Evolutionary conservation across 2,113 vertebrate species (phyloP), one percentile per base, ranked within the genome.

Genomic region (Gobio gobio): DNA sequence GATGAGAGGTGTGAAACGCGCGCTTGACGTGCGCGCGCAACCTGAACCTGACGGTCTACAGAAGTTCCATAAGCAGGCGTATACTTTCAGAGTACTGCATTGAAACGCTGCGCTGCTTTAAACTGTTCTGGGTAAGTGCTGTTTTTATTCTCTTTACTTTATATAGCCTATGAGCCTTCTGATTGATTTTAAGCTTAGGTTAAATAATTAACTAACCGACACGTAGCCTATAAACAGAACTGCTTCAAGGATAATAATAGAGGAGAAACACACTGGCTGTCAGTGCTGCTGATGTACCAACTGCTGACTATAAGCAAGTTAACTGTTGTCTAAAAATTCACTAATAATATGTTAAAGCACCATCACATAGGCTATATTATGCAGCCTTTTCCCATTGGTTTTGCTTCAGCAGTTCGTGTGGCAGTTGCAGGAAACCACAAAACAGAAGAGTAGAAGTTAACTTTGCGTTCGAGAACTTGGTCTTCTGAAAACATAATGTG

Each of bases 341-440:
- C 5, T 20, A 40, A 59, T 56, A 58, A 33, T n/a, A 26, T 76
- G 73, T 51, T 56, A 56, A 56, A 54, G 3, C 26, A 43, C 6
- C 10, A 22, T 43, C 10, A 13, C 70, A 45, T 40, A 29, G 29
- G 29, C 47, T n/a, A 24, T 22, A 59, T 9, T 36, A 3, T 59
- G 33, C 33, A 13, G 14, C 5, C 33, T 43, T 78, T 43, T 61
- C 56, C 56, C 45, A 22, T 61, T 16, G 54, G 6, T 7, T 59
- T 73, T 47, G 20, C 76, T 24, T 3, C 43, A 16, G 56, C 36
- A 18, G 76, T 45, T 78, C 20, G 20, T 18, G 54, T 49, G 8
- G 10, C 29, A n/a, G 75, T 40, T 59, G 54, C 76, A 78, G 76
- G 76, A 78, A 78, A 78, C 76, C 76, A 61, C 76, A 61, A 78